phyloP scores from a whole-genome alignment of 2,797 vertebrate genomes.

The Valencia hispanica region DNA sequence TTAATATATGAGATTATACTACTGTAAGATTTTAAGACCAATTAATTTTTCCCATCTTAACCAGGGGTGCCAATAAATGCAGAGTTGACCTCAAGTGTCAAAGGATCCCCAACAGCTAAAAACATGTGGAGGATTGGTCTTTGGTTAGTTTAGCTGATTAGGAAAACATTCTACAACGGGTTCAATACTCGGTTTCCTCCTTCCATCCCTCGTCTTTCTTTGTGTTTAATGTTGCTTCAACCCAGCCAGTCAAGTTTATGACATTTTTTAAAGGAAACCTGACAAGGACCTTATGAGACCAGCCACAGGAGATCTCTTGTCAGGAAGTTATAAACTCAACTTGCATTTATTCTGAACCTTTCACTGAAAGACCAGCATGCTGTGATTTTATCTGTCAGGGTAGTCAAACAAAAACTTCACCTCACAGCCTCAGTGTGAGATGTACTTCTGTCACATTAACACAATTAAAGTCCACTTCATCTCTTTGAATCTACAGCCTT shows the following conservation, averaged over 20 bases:
- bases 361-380: not conserved
- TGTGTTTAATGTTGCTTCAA: not conserved
- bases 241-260: not conserved
- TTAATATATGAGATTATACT: not conserved
- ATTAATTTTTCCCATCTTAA: not conserved
- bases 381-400: not conserved
- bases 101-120: not conserved
- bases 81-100: not conserved
- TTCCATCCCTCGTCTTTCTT: not conserved
- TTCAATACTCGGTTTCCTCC: not conserved
- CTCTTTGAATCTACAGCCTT: slow-evolving; percentile 2
- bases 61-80: not conserved
- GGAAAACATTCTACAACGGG: not conserved
- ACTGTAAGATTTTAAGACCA: not conserved
- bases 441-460: not conserved
- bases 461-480: not conserved
- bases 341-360: not conserved
- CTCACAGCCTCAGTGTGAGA: slow-evolving; percentile 5
- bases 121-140: not conserved
- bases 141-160: not conserved
- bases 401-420: slow-evolving; percentile 3
- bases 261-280: not conserved
- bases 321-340: not conserved
- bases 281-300: not conserved
- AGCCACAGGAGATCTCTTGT: not conserved